Evolutionary conservation across 2,113 vertebrate species (phyloP).

Genomic region (Tychaedon coryphoeus): DNA sequence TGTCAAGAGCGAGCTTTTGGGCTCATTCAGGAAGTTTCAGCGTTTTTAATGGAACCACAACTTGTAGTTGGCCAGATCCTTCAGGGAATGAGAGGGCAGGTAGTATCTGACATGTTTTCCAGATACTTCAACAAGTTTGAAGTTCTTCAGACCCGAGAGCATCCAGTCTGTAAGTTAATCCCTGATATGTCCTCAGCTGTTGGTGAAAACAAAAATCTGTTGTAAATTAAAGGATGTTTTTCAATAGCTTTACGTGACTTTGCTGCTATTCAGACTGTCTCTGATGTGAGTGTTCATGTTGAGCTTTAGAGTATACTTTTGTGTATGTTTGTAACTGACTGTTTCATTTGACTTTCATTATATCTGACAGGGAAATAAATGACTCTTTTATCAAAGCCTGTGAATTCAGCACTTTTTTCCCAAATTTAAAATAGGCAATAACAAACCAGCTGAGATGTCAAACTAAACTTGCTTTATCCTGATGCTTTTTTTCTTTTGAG

Average conservation of each 20-base stretch:
- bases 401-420: conserved; percentile 6
- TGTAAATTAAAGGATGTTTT: conserved; percentile 32
- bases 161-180: conserved; percentile 5
- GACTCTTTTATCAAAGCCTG: conserved; percentile 29
- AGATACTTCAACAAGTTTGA: conserved; percentile 3
- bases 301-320: conserved; percentile 1
- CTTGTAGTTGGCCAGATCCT: background rate
- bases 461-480: conserved; percentile 19
- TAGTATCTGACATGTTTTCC: background rate
- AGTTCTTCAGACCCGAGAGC: background rate
- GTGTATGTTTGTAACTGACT: background rate
- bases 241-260: conserved; percentile 8
- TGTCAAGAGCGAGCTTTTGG: background rate
- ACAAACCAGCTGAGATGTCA: conserved; percentile 41
- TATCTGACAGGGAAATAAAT: conserved; percentile 50
- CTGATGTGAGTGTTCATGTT: background rate
- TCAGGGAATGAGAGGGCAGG: background rate
- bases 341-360: conserved; percentile 40
- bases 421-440: conserved; percentile 3
- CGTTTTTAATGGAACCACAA: background rate
- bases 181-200: conserved; percentile 14
- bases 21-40: background rate
- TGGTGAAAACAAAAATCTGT: conserved; percentile 51
- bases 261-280: background rate
- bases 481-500: background rate